Base-by-base conservation (phyloP, 2,888 invertebrate species). In the Pyrrhia umbra region DNA sequence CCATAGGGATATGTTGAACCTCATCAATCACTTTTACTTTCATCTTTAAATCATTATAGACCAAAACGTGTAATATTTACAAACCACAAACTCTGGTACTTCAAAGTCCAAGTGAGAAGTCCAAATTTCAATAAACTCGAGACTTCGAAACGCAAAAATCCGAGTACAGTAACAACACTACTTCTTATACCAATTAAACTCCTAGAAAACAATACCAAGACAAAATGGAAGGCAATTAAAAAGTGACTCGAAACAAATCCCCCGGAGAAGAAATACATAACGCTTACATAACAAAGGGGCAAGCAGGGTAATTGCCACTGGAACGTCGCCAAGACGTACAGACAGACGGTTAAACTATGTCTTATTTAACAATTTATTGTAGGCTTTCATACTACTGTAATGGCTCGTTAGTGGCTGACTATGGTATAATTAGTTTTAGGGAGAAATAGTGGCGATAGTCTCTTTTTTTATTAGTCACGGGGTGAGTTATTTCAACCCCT, bases 221-320 rank as follows among this genome's bases (percentile, higher is more conserved):
- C 56, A 74, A 45, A 72, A 64, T 45, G 64, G 40, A 42, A 20
- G 59, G 42, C 75, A 64, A 77, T 77, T 77, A 71, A 72, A 72
- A 62, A 64, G 21, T 63, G 72, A 55, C 34, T 62, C 10, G 45
- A 27, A 59, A 68, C 70, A 66, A 76, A 78, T 76, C 77, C 65
- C 43, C 42, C 20, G 2, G n/a, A 56, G 61, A 57, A 64, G 45
- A 68, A 74, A 76, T 79, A 73, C 75, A 74, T 64, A 74, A 59
- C 56, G 74, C 74, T 64, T 54, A 61, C 27, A 39, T 50, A 68
- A 50, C 37, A 63, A 55, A 62, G 59, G 70, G 66, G 78, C 62
- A 59, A 54, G 70, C 71, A 77, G 77, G 75, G 68, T 78, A 79
- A 79, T 79, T 79, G 58, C 61, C 30, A 62, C 68, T 79, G 79